A percentile compares a stretch with the other conserved stretches of the same genome.
These are phyloP conservation scores for Emmelina monodactyla DNA, from an alignment of 2,888 invertebrate species.

Conservation along the genomic window DNA sequence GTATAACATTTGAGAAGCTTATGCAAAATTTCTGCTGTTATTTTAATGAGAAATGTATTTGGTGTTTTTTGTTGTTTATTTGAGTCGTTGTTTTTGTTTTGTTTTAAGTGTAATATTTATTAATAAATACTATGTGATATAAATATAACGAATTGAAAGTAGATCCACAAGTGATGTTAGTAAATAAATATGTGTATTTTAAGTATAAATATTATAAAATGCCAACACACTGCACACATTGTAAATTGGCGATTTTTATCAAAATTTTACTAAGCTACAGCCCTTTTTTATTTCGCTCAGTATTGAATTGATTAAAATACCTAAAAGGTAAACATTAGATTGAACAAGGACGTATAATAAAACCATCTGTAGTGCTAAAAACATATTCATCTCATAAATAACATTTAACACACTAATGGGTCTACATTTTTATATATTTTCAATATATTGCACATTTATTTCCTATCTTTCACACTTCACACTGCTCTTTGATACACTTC, in stretches of 20 bases:
- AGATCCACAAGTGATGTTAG: constrained; percentile 57
- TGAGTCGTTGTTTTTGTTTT: constrained; percentile 17
- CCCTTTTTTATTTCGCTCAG: no score
- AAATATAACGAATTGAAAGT: constrained; percentile 25
- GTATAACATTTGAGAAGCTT: background rate
- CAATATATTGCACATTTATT: constrained; percentile 30
- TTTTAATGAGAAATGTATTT: no score
- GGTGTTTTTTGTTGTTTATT: constrained; percentile 10
- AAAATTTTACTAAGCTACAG: no score
- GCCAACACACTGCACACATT: constrained; percentile 65
- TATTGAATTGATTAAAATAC: no score
- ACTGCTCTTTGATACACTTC: background rate
- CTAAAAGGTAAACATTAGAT: no score
- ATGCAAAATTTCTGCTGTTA: constrained; percentile 23
- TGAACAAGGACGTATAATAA: background rate
- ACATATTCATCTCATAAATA: constrained; percentile 19
- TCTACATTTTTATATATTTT: constrained; percentile 31
- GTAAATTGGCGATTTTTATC: constrained; percentile 26
- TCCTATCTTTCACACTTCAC: constrained; percentile 6
- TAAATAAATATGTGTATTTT: constrained; percentile 20
- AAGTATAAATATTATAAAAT: constrained; percentile 17
- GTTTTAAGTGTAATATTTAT: constrained; percentile 9
- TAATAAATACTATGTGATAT: constrained; percentile 15
- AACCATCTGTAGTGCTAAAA: constrained; percentile 1
- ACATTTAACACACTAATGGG: constrained; percentile 49